Percentiles rank a stretch among this genome's conserved stretches.
These are phyloP conservation scores for Himantopus leucocephalus DNA, from an alignment of 2,113 vertebrate species.

Conservation along the genomic window DNA sequence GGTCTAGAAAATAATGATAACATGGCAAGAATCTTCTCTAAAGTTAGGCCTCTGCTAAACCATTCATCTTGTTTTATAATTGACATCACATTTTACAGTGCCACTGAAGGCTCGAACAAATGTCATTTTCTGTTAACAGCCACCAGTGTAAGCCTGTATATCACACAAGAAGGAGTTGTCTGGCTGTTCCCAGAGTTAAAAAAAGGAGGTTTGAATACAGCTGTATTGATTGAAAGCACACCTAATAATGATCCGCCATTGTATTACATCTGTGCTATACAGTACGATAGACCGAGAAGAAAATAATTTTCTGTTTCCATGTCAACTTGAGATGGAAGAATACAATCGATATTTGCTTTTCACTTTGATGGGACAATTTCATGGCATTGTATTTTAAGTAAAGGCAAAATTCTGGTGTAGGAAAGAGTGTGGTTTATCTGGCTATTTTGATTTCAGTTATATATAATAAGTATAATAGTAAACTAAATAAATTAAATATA, in stretches of 20 bases:
- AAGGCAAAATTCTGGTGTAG: background rate
- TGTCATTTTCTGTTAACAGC: background rate
- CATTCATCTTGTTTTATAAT: background rate
- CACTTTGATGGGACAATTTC: background rate
- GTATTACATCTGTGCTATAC: background rate
- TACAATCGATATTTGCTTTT: background rate
- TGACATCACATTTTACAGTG: background rate
- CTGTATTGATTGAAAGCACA: background rate
- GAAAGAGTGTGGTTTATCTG: background rate
- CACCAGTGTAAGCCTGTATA: background rate
- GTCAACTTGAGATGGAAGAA: background rate
- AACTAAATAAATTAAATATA: background rate
- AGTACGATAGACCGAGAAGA: background rate
- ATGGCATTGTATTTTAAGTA: background rate
- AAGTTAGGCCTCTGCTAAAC: background rate
- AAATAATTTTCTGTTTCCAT: background rate
- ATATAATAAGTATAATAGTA: background rate
- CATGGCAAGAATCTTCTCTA: background rate
- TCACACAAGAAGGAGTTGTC: background rate
- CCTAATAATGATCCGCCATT: background rate
- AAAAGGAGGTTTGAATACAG: background rate
- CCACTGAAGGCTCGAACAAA: background rate
- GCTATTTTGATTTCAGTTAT: background rate
- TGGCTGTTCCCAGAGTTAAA: background rate
- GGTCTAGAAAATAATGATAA: background rate